Conservation (phyloP, 2,888 invertebrate genomes). For the Dioctria linearis region DNA sequence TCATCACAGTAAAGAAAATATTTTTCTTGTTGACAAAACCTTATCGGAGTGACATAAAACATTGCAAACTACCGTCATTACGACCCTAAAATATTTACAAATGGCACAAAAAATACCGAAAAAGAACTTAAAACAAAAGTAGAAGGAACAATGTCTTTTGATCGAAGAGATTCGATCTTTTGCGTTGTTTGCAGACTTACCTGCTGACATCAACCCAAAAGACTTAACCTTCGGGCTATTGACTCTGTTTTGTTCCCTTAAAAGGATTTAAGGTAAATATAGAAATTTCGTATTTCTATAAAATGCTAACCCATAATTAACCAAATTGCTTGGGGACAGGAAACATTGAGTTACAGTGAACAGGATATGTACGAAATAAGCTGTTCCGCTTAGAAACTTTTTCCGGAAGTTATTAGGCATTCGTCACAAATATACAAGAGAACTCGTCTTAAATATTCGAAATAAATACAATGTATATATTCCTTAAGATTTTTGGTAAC, state of each 20-base stretch:
- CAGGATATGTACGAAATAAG: conserved; percentile 25
- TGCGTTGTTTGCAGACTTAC: conserved; percentile 26
- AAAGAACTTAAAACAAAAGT: conserved; percentile 36
- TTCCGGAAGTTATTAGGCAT: neutral
- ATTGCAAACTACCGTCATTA: neutral
- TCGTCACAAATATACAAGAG: neutral
- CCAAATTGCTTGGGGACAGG: conserved; percentile 12
- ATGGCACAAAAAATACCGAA: conserved; percentile 28
- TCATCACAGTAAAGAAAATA: neutral
- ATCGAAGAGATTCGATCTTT: conserved; percentile 25
- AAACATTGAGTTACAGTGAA: neutral
- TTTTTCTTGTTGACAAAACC: neutral
- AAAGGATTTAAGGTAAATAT: conserved; percentile 44
- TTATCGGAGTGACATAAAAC: conserved; percentile 1
- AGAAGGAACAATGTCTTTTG: conserved; percentile 8
- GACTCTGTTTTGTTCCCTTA: conserved; percentile 18
- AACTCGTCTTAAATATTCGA: neutral
- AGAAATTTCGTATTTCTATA: conserved; percentile 11
- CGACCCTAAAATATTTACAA: neutral
- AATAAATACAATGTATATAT: too few species aligned
- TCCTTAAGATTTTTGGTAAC: too few species aligned
- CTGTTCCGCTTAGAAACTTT: neutral
- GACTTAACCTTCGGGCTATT: conserved; percentile 41
- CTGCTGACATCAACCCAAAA: neutral
- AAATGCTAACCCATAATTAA: neutral